Evolutionary conservation across 2,113 vertebrate genomes (phyloP), one percentile per base, ranked within the genome.

Genomic region (Erythrocercus mccallii): DNA sequence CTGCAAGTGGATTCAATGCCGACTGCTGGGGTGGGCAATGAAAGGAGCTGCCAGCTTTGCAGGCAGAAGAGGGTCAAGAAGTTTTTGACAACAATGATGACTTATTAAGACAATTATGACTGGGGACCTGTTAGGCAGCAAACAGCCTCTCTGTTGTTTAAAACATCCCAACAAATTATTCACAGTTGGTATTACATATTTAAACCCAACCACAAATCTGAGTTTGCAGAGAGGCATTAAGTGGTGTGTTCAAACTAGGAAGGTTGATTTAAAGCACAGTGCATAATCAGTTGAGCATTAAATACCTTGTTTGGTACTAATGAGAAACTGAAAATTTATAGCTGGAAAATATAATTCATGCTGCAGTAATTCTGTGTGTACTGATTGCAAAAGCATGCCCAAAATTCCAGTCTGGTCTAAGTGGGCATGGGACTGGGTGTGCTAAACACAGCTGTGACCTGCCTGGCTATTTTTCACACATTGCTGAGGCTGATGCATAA

Each of bases 291-390:
- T 0, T 60, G 64, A 65, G 64, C 47, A 86, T 64, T 58, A 44
- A 84, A 71, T 44, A 84, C 73, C 94, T 93, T 91, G 76, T 79
- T 81, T 86, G 51, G 86, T 53, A 82, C 61, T 89, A 94, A 94
- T 24, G 25, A 88, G 58, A 90, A 82, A 70, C 17, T 64, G 50
- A 51, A 56, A 90, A 78, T 20, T 83, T 88, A 92, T 71, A 51
- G 40, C 69, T 71, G 92, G 96, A 94, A 94, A 95, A 95, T 86
- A 53, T 56, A 86, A 71, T 85, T 95, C 92, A 94, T 18, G 31
- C 80, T 81, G 57, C 57, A 86, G 72, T 64, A 64, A 81, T 54
- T 83, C 74, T 53, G 37, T 24, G 57, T 38, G n/a, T 40, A 53
- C 65, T 53, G 6, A 56, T 81, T 84, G 40, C 54, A 91, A 56